phyloP scores from a whole-genome alignment of 2,888 invertebrate genomes.

The Neuroscelio doddi region DNA sequence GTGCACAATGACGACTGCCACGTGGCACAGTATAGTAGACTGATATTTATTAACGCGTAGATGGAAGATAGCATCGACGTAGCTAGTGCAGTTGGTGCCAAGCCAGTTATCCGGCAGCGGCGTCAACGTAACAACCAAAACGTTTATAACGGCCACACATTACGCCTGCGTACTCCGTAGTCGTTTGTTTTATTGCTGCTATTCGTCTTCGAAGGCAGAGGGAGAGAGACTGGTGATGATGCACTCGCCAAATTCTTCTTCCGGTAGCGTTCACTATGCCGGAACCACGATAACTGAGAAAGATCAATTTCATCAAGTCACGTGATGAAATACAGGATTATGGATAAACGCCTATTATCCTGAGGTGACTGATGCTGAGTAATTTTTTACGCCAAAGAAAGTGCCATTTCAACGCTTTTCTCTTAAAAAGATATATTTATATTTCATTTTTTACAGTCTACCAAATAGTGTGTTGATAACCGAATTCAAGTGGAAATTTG shows the following conservation, averaged over 20 bases:
- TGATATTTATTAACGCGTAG: constrained; percentile 59
- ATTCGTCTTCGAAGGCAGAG: constrained; percentile 54
- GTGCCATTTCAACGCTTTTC: too few species aligned
- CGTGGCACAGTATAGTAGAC: constrained; percentile 38
- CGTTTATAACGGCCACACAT: constrained; percentile 63
- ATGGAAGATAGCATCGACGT: constrained; percentile 55
- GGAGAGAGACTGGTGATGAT: constrained; percentile 50
- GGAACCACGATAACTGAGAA: constrained; percentile 32
- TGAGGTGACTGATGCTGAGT: too few species aligned
- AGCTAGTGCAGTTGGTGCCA: constrained; percentile 58
- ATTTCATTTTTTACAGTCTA: too few species aligned
- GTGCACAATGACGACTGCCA: constrained; percentile 39
- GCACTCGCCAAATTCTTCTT: constrained; percentile 51
- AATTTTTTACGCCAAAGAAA: too few species aligned
- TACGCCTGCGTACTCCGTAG: constrained; percentile 51
- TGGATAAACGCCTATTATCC: constrained; percentile 31
- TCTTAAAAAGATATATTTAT: too few species aligned
- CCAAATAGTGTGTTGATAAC: too few species aligned
- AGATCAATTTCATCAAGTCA: constrained; percentile 46
- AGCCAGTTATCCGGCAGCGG: constrained; percentile 60
- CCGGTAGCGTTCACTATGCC: constrained; percentile 45
- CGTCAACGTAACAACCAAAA: constrained; percentile 61
- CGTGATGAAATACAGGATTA: constrained; percentile 44
- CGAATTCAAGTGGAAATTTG: too few species aligned
- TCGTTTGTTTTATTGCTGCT: constrained; percentile 58